Evolutionary conservation across 1,140 invertebrate species (phyloP), one percentile per base, ranked within the genome.

Genomic region (Dendrolimus punctatus): DNA sequence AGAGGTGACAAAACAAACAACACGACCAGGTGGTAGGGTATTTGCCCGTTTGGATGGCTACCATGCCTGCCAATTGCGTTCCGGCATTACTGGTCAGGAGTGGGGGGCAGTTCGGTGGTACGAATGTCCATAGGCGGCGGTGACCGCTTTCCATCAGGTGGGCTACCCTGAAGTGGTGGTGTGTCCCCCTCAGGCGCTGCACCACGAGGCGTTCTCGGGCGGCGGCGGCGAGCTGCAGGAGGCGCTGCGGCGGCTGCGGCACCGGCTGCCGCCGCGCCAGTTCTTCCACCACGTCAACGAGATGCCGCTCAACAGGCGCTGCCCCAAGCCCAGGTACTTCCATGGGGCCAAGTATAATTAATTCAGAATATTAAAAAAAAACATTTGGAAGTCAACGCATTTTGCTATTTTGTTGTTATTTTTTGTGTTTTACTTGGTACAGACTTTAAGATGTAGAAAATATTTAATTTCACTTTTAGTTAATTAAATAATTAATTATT

Each of bases 201-300:
- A 86, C 58, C 86, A 88, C 60, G 78, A 83, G 64, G 67, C 80
- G 49, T 87, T 87, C 69, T 47, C 47, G 0, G 57, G 62, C 10
- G 51, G 64, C 0, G 57, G 62, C 10, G 51, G 64, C 0, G 62
- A 67, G 39, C 58, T 86, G 47, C 69, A 71, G 57, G 71, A 71
- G 40, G 73, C 80, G 47, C 69, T 87, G 51, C 70, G 73, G 45
- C 57, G 77, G 47, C 71, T 88, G 10, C 76, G 84, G n/a, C 85
- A 88, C 63, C 73, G 85, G 5, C 66, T 88, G 50, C 85, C 86
- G 53, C 86, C 86, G 39, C 46, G 78, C 10, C 81, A 85, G 69
- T 87, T 87, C 75, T 83, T 82, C 75, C 76, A 75, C 50, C 76
- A 83, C 60, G 79, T 88, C 51, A 74, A 80, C 46, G 80, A 86